phyloP scores from a whole-genome alignment of 2,113 vertebrate genomes.

The Pao palembangensis region DNA sequence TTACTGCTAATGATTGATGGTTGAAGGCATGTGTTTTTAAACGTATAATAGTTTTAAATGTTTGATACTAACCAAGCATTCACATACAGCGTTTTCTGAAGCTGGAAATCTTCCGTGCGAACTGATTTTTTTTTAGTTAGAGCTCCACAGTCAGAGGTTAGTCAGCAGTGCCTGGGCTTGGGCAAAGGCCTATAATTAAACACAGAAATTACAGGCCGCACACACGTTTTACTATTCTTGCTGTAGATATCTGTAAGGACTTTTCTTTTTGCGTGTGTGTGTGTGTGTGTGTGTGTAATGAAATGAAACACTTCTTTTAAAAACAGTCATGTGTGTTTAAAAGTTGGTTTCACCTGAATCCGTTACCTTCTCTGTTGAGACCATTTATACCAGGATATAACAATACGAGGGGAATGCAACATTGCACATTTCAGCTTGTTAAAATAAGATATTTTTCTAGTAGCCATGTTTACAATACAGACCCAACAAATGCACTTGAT shows the following conservation, averaged over 20 bases:
- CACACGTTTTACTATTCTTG: not conserved
- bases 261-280: not conserved
- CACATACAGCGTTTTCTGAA: not conserved
- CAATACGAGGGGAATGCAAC: no score
- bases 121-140: constrained; percentile 23
- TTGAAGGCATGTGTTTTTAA: no score
- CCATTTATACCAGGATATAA: no score
- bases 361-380: no score
- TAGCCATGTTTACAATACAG: no score
- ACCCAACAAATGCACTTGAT: no score
- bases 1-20: no score
- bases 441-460: no score
- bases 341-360: not conserved
- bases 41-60: no score
- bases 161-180: constrained; percentile 23
- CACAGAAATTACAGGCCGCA: constrained; percentile 35
- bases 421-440: no score
- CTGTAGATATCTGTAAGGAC: not conserved
- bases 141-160: constrained; percentile 14
- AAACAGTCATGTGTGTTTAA: not conserved
- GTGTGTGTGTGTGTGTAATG: constrained; percentile 7
- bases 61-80: no score
- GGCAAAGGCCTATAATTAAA: constrained; percentile 37
- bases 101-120: constrained; percentile 1
- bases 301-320: no score